These are phyloP conservation scores for Bolinopsis microptera DNA, from an alignment of 37 sponge, comb jelly and placozoan species.

Conservation along the genomic window DNA sequence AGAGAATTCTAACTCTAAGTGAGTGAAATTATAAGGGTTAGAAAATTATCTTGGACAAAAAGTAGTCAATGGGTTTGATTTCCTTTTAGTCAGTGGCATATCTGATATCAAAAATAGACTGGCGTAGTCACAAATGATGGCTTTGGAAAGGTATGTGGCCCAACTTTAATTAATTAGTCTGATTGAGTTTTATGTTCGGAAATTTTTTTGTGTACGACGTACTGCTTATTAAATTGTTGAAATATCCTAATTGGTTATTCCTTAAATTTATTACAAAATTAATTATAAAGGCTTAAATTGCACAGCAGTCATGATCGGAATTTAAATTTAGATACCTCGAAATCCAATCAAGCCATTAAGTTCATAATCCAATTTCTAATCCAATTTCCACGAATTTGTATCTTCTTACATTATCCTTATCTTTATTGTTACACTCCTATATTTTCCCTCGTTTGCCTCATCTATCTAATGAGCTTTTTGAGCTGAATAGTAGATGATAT, in stretches of 20 bases:
- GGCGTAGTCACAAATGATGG: too few relatives aligned
- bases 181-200: too few relatives aligned
- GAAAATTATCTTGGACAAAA: too few relatives aligned
- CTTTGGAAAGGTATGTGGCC: too few relatives aligned
- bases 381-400: neutral
- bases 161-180: too few relatives aligned
- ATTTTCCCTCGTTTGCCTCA: neutral
- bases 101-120: too few relatives aligned
- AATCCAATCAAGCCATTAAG: neutral
- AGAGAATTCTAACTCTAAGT: too few relatives aligned
- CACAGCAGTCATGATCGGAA: neutral
- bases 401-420: neutral
- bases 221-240: too few relatives aligned
- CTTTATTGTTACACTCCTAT: neutral
- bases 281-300: neutral
- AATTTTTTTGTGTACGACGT: too few relatives aligned
- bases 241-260: neutral
- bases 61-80: too few relatives aligned
- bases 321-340: neutral
- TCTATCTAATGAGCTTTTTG: neutral
- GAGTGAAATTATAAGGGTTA: too few relatives aligned
- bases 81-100: too few relatives aligned
- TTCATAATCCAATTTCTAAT: neutral
- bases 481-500: neutral
- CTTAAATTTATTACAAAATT: neutral